A percentile compares a stretch with the other conserved stretches of the same genome.
Evolutionary conservation across 2,797 vertebrate genomes (phyloP).

Genomic region (Hippoglossus hippoglossus): DNA sequence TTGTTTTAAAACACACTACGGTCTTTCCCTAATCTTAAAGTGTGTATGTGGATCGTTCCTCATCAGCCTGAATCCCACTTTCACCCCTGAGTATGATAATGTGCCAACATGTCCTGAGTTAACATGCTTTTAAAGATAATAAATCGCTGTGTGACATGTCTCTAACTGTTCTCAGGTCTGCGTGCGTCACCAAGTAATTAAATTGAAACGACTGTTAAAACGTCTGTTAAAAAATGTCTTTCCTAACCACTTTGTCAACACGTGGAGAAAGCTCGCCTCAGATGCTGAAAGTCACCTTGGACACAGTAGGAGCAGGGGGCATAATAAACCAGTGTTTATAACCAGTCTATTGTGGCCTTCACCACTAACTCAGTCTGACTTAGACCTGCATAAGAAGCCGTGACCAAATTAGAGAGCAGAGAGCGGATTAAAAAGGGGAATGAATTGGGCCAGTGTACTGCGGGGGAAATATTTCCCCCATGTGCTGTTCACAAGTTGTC

Average conservation of each 20-base stretch:
- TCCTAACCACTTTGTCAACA: not conserved
- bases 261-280: not conserved
- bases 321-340: conserved; percentile 32
- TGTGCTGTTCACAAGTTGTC: conserved; percentile 75
- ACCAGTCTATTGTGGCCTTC: conserved; percentile 30
- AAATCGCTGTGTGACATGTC: not conserved
- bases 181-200: not conserved
- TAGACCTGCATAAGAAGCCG: conserved; percentile 61
- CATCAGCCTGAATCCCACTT: not conserved
- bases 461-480: conserved; percentile 74
- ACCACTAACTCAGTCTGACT: conserved; percentile 60
- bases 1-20: too few species aligned
- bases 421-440: conserved; percentile 82
- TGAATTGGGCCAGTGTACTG: conserved; percentile 85
- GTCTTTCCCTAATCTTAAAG: too few species aligned
- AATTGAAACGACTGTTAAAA: not conserved
- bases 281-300: not conserved
- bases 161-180: not conserved
- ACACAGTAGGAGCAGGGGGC: not conserved
- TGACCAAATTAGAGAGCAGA: conserved; percentile 74
- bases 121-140: not conserved
- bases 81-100: not conserved
- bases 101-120: not conserved
- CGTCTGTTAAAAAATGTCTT: not conserved
- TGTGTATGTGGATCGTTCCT: too few species aligned